A percentile compares a stretch with the other conserved stretches of the same genome.
These are phyloP conservation scores for Scolopax mira DNA, from an alignment of 2,113 vertebrate genomes.

Conservation along the genomic window DNA sequence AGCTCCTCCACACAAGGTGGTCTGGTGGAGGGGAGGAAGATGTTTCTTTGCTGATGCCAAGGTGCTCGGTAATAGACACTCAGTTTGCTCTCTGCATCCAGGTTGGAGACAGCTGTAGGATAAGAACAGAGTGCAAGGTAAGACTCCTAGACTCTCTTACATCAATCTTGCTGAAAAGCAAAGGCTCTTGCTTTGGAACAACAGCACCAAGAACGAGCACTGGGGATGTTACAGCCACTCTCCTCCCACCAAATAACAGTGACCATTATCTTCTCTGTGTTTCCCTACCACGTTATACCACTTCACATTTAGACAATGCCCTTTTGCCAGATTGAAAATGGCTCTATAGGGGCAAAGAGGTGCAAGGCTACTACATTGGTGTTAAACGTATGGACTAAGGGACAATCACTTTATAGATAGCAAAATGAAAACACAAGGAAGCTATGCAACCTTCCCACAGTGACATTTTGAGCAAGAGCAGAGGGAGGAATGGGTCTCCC, in stretches of 20 bases:
- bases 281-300: background rate
- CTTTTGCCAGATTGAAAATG: background rate
- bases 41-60: slow-evolving; percentile 90
- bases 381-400: background rate
- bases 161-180: background rate
- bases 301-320: background rate
- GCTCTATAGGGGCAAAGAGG: background rate
- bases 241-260: background rate
- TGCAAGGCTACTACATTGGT: rapidly evolving
- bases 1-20: slow-evolving; percentile 90
- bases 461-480: background rate
- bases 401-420: background rate
- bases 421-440: background rate
- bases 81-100: slow-evolving; percentile 95
- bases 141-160: background rate
- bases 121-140: background rate
- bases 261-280: background rate
- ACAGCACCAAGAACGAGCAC: background rate
- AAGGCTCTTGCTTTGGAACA: background rate
- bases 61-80: slow-evolving; percentile 84
- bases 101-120: slow-evolving; percentile 88
- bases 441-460: background rate
- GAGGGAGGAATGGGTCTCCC: background rate
- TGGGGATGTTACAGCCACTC: background rate
- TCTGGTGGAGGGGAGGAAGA: slow-evolving; percentile 86